These are phyloP conservation scores for Oreochromis aureus DNA, from an alignment of 2,113 vertebrate species.

Conservation along the genomic window DNA sequence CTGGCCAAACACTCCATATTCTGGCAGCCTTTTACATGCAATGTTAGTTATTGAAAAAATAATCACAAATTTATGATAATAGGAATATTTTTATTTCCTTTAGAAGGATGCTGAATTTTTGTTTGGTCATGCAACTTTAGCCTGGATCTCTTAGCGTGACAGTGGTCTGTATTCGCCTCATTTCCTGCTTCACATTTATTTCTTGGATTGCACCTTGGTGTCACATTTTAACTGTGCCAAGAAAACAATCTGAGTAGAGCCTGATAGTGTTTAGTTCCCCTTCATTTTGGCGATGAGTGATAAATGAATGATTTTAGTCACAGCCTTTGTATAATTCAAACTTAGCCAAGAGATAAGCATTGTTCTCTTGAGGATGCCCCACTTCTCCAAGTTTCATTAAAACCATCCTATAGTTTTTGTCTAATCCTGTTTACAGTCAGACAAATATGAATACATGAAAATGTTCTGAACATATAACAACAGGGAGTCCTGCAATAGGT, in stretches of 20 bases:
- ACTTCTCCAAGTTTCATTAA: background rate
- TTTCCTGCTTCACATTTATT: background rate
- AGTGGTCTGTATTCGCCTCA: background rate
- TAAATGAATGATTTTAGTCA: background rate
- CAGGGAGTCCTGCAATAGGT: background rate
- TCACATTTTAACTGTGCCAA: background rate
- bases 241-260: background rate
- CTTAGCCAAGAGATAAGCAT: background rate
- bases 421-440: background rate
- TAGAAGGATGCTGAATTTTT: rapidly evolving
- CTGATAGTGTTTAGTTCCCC: background rate
- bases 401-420: background rate
- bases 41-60: background rate
- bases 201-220: background rate
- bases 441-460: background rate
- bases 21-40: background rate
- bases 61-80: background rate
- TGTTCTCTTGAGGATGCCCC: background rate
- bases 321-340: background rate
- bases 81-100: background rate
- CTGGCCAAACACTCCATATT: background rate
- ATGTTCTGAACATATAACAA: background rate
- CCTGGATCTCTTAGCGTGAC: background rate
- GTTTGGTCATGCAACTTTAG: background rate
- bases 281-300: background rate